A percentile compares a stretch with the other conserved stretches of the same genome.
Conservation (phyloP, 2,888 invertebrate species). For the Rugalucina vietnamica region DNA sequence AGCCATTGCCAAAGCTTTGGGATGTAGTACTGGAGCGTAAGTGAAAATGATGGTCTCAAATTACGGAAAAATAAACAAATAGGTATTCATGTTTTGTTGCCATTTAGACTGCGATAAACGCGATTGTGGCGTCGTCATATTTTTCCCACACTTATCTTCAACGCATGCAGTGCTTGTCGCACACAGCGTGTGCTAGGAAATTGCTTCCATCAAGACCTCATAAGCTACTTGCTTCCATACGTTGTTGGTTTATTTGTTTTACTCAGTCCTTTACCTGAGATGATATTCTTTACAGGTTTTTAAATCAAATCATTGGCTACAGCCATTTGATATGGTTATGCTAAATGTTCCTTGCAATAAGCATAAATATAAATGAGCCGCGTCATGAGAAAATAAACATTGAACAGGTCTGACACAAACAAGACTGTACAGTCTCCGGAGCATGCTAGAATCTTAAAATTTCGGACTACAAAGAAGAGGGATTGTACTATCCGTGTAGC, state of each 20-base stretch:
- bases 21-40: too few species aligned
- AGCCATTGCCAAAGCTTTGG: too few species aligned
- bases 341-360: background rate
- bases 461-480: too few species aligned
- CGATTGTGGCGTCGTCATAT: background rate
- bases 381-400: too few species aligned
- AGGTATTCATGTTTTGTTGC: background rate
- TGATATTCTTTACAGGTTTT: constrained; percentile 1
- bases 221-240: constrained; percentile 1
- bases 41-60: background rate
- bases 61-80: background rate
- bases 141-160: constrained; percentile 5
- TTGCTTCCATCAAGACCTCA: too few species aligned
- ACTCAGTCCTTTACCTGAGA: background rate
- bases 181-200: background rate
- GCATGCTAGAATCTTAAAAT: too few species aligned
- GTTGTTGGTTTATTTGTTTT: background rate
- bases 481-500: too few species aligned
- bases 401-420: too few species aligned
- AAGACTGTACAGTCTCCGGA: too few species aligned
- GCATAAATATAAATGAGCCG: background rate
- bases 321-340: background rate
- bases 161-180: background rate
- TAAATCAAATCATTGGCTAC: background rate
- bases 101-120: too few species aligned